A percentile compares a stretch with the other conserved stretches of the same genome.
Evolutionary conservation across 2,797 vertebrate species (phyloP).

Genomic region (Mareca penelope): DNA sequence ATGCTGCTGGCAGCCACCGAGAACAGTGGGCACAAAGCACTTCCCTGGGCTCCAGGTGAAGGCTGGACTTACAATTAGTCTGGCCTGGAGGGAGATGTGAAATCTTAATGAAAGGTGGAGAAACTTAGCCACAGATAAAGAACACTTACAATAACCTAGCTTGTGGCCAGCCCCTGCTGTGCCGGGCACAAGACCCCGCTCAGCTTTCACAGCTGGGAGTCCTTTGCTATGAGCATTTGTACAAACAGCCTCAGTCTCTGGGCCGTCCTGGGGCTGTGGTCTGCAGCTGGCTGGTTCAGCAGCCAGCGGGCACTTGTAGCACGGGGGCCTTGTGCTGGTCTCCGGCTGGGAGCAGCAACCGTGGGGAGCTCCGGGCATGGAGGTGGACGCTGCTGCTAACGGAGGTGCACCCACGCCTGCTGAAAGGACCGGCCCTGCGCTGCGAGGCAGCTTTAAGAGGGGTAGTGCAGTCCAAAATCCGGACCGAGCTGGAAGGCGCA

Average conservation of each 20-base stretch:
- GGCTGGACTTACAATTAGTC: not conserved
- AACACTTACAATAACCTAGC: not conserved
- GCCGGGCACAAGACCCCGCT: not conserved
- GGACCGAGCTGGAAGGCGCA: rapidly evolving
- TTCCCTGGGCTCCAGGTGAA: not conserved
- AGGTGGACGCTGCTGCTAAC: not conserved
- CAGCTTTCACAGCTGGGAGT: not conserved
- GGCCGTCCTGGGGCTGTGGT: rapidly evolving
- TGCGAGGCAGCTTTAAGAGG: not conserved
- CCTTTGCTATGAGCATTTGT: rapidly evolving
- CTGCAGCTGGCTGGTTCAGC: no score
- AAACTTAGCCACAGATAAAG: not conserved
- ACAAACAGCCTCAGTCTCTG: no score
- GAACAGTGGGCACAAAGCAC: not conserved
- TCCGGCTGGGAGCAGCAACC: rapidly evolving
- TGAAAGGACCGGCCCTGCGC: not conserved
- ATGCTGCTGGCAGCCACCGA: no score
- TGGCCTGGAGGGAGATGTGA: not conserved
- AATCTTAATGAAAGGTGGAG: not conserved
- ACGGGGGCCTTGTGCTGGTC: rapidly evolving
- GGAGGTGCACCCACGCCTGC: not conserved
- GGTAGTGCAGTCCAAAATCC: not conserved
- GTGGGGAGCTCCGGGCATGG: no score
- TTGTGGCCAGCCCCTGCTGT: not conserved
- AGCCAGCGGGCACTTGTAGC: no score